Percentiles rank a stretch among this genome's conserved stretches.
Conservation (phyloP, 2,113 vertebrate genomes). For the Myodes glareolus region DNA sequence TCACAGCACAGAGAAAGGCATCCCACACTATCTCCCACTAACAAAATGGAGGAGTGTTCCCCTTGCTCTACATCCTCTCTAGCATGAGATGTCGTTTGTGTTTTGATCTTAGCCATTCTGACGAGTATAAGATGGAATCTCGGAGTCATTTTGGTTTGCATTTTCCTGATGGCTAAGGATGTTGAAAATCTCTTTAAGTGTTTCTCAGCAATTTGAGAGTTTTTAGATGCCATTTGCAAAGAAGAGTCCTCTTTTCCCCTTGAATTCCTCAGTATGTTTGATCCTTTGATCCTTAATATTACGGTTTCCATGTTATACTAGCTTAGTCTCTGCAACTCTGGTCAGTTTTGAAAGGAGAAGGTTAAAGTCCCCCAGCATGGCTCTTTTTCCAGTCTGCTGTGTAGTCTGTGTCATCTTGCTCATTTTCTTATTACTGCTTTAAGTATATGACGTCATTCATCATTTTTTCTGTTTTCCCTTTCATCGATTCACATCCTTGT, state of each 20-base stretch:
- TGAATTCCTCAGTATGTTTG: background rate
- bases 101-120: background rate
- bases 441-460: background rate
- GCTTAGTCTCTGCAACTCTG: background rate
- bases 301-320: background rate
- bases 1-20: no score
- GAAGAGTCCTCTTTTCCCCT: background rate
- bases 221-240: background rate
- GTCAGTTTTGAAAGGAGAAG: background rate
- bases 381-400: background rate
- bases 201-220: background rate
- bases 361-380: background rate
- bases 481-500: background rate
- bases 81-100: no score
- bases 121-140: background rate
- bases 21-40: background rate
- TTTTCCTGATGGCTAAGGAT: background rate
- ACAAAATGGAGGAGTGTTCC: background rate
- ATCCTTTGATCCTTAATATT: background rate
- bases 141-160: background rate
- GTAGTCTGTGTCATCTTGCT: background rate
- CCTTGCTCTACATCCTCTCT: background rate
- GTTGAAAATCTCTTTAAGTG: background rate
- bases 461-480: slow-evolving; percentile 2
- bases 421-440: background rate